These are phyloP conservation scores for Idris sp. DNA, from an alignment of 1,140 invertebrate species.

Conservation along the genomic window DNA sequence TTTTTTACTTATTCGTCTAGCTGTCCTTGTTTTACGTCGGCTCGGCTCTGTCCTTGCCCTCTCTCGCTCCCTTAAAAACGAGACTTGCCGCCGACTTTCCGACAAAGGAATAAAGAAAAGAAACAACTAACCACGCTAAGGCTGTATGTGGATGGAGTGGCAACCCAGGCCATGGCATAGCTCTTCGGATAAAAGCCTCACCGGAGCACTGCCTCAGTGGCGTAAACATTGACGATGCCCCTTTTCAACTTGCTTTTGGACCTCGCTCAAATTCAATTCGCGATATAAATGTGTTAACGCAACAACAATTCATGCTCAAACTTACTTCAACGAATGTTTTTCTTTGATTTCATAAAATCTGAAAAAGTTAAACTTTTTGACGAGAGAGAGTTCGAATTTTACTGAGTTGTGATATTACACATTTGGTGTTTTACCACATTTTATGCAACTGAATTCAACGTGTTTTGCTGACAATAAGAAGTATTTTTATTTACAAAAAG, in stretches of 20 bases:
- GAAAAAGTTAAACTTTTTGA: too few relatives aligned
- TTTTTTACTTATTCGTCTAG: slow-evolving; percentile 12
- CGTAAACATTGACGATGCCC: slow-evolving; percentile 63
- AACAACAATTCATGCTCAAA: slow-evolving; percentile 9
- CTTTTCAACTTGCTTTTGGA: slow-evolving; percentile 28
- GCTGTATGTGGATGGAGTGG: slow-evolving; percentile 74
- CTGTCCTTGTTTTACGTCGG: slow-evolving; percentile 24
- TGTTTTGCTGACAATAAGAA: too few relatives aligned
- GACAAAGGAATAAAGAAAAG: slow-evolving; percentile 78
- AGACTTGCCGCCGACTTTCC: slow-evolving; percentile 77
- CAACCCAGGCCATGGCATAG: slow-evolving; percentile 66
- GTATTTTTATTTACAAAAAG: too few relatives aligned
- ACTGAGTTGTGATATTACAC: too few relatives aligned
- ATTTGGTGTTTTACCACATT: too few relatives aligned
- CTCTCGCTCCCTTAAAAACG: slow-evolving; percentile 69
- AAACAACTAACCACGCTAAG: slow-evolving; percentile 76
- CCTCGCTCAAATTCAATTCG: slow-evolving; percentile 28
- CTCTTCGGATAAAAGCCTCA: slow-evolving; percentile 68
- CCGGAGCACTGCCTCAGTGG: slow-evolving; percentile 65
- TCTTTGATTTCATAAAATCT: too few relatives aligned
- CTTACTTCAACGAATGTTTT: too few relatives aligned
- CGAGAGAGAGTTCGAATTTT: too few relatives aligned
- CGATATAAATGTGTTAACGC: slow-evolving; percentile 39
- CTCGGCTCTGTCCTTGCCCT: slow-evolving; percentile 36
- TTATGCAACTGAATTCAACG: too few relatives aligned